phyloP scores from a whole-genome alignment of 2,888 invertebrate genomes.

The Nephrotoma appendiculata region DNA sequence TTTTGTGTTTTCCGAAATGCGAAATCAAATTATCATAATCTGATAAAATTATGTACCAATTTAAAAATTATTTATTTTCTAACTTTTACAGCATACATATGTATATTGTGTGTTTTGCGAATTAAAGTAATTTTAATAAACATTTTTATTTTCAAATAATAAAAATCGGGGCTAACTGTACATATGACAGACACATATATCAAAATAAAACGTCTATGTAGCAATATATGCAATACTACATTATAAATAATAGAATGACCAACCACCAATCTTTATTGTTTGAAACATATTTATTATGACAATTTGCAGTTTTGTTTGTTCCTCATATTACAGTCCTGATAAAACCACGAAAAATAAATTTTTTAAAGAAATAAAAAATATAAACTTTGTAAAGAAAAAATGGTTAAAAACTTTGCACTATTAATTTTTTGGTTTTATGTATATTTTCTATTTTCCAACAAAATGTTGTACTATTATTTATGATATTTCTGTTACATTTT shows the following conservation, averaged over 20 bases:
- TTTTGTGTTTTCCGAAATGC: no score
- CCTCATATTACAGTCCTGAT: neutral
- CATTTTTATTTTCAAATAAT: no score
- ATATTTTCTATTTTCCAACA: neutral
- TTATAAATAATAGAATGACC: neutral
- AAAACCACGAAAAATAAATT: neutral
- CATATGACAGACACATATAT: no score
- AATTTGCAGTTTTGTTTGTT: neutral
- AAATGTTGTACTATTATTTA: neutral
- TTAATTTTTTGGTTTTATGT: neutral
- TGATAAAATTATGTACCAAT: no score
- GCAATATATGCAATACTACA: neutral
- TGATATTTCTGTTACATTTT: neutral
- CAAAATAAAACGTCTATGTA: neutral
- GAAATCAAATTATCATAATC: no score
- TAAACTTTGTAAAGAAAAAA: neutral
- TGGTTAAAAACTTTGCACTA: neutral
- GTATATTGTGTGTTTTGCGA: no score
- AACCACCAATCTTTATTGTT: neutral
- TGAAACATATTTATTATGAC: neutral
- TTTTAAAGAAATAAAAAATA: no score
- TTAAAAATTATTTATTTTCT: no score
- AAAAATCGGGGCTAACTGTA: fast-evolving
- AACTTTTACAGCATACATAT: no score
- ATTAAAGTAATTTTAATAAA: no score